These are phyloP conservation scores for Agelaius tricolor DNA, from an alignment of 2,113 vertebrate genomes.

Conservation along the genomic window DNA sequence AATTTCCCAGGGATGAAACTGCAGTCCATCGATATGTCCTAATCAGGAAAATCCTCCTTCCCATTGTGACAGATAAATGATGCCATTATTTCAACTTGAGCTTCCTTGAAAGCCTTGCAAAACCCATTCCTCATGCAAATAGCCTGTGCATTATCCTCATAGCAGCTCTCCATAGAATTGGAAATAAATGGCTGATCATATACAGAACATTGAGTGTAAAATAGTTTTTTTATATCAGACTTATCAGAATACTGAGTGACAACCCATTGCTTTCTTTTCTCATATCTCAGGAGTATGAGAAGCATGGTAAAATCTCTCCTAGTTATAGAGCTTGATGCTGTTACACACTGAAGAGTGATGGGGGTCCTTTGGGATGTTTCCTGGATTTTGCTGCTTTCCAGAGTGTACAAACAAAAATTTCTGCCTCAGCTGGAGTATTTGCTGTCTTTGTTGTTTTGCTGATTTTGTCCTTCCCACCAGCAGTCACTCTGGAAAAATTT, in stretches of 20 bases:
- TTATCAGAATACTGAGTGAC: conserved; percentile 13
- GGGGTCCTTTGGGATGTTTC: not conserved
- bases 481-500: not conserved
- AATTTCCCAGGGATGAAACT: not conserved
- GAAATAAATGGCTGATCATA: not conserved
- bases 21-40: not conserved
- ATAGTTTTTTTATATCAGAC: not conserved
- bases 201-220: not conserved
- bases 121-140: not conserved
- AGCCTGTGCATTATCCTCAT: not conserved
- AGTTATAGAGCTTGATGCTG: not conserved
- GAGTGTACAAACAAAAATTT: conserved; percentile 20
- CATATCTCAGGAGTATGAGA: not conserved
- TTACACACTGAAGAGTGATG: not conserved
- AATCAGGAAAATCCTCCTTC: not conserved
- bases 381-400: not conserved
- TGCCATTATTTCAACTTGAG: not conserved
- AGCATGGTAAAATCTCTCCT: not conserved
- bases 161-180: not conserved
- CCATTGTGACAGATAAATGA: not conserved
- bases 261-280: not conserved
- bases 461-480: conserved; percentile 8
- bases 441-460: not conserved
- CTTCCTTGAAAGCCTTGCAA: not conserved
- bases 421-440: conserved; percentile 9